phyloP scores from a whole-genome alignment of 2,797 vertebrate species.

The Pteronotus mesoamericanus region DNA sequence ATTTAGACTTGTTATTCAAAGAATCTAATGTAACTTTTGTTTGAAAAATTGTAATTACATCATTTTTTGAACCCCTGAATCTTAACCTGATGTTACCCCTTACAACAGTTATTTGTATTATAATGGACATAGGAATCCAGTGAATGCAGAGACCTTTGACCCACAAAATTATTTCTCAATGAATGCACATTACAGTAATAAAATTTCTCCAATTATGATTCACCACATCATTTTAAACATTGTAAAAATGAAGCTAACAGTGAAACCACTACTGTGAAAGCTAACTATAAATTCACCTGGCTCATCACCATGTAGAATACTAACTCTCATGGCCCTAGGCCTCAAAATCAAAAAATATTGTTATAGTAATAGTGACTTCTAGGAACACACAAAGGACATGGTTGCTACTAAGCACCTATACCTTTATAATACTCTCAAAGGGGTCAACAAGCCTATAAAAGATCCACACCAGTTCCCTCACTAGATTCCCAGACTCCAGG shows the following conservation, averaged over 20 bases:
- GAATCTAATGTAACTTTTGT: background rate
- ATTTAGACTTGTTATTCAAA: background rate
- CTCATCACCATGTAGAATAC: background rate
- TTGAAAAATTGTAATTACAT: background rate
- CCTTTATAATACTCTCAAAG: background rate
- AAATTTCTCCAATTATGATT: background rate
- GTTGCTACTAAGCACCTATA: background rate
- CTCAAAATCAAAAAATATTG: background rate
- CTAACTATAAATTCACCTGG: background rate
- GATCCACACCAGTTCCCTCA: background rate
- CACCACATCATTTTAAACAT: background rate
- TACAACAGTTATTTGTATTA: background rate
- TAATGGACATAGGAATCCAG: background rate
- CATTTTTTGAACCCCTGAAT: background rate
- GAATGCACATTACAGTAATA: background rate
- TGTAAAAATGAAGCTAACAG: background rate
- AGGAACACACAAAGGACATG: background rate
- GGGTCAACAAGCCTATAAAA: background rate
- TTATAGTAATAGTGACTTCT: background rate
- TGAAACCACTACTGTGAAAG: background rate
- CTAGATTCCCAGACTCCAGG: background rate
- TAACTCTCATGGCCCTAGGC: background rate
- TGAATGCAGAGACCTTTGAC: background rate
- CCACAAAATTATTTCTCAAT: background rate
- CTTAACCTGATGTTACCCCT: background rate